Evolutionary conservation across 2,888 invertebrate genomes (phyloP), one percentile per base, ranked within the genome.

Genomic region (Zaprionus obscuricornis): DNA sequence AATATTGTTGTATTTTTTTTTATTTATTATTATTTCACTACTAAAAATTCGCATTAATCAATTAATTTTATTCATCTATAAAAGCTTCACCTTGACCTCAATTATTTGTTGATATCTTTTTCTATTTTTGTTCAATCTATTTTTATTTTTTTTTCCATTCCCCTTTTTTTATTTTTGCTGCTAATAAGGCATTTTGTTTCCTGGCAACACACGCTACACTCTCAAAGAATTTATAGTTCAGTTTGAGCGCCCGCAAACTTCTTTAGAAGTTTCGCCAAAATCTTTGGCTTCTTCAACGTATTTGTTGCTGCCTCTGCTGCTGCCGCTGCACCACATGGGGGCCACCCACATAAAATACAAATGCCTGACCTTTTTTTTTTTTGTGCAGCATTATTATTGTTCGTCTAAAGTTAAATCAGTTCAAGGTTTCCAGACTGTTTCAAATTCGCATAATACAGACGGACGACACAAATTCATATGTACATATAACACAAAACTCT

Each of bases 311-410:
- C n/a, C n/a, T n/a, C n/a, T n/a, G 40, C 45, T 65, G 26, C 40
- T 59, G 57, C 63, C 46, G 57, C 29, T 16, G 36, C 64, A 52
- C 62, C 65, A 49, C 55, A 67, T 74, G 65, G 54, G 31, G 81
- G 74, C 81, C 77, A 81, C 77, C 76, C 81, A 81, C 77, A 77
- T 74, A 54, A 71, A 60, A 77, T 60, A 11, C 31, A 52, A 69
- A 57, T 42, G 40, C 42, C 46, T 66, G 74, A 81, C 72, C 62
- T 74, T 81, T 56, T 62, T 52, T 43, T 14, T 0, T 11, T 37
- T 8, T 36, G 36, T 31, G 31, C 13, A n/a, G n/a, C 20, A 16
- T 24, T 22, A n/a, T n/a, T 29, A 31, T 26, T 22, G 29, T 47
- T 49, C 34, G 8, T n/a, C n/a, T 31, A 3, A 31, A 2, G 4